A percentile compares a stretch with the other conserved stretches of the same genome.
Evolutionary conservation across 2,113 vertebrate genomes (phyloP).

Genomic region (Chrysemys picta): DNA sequence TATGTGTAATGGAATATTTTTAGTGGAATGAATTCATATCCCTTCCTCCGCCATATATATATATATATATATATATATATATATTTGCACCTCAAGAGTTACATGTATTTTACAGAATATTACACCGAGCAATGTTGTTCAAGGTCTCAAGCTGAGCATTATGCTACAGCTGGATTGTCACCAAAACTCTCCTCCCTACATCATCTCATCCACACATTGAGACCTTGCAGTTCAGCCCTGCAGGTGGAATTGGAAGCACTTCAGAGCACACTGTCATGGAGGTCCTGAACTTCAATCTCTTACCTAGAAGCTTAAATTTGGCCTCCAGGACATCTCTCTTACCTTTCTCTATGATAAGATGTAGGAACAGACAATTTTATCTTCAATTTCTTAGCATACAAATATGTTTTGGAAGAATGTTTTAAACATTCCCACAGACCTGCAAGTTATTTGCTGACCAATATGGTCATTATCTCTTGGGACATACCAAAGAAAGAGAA

Average conservation of each 20-base stretch:
- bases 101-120: background rate
- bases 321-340: background rate
- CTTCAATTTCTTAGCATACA: background rate
- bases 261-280: background rate
- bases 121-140: background rate
- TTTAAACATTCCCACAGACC: background rate
- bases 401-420: background rate
- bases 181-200: no score
- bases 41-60: background rate
- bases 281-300: background rate
- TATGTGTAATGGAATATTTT: background rate
- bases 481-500: background rate
- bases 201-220: background rate
- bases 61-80: fast-evolving
- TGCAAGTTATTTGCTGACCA: background rate
- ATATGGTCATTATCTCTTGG: background rate
- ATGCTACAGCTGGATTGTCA: background rate
- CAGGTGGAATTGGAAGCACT: background rate
- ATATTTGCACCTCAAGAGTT: background rate
- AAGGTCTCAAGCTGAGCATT: background rate
- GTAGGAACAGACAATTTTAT: background rate
- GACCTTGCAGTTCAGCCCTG: background rate
- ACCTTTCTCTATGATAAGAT: background rate
- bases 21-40: background rate
- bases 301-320: background rate